phyloP scores from a whole-genome alignment of 2,797 vertebrate genomes.

The Cossypha dichroa region DNA sequence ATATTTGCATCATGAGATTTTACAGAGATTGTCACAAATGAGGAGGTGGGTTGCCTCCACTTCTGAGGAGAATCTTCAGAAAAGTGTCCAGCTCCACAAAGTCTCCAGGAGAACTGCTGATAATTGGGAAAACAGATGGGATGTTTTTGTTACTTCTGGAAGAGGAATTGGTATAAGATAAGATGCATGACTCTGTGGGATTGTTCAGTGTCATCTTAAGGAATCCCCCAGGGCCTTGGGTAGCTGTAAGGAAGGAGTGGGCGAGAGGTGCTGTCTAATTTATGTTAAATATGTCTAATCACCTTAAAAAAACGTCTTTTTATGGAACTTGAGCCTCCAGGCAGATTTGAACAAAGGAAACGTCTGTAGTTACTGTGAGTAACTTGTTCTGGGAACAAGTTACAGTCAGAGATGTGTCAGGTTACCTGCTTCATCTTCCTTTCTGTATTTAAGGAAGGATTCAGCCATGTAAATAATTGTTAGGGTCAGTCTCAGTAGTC shows the following conservation, averaged over 20 bases:
- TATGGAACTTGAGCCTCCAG: neutral
- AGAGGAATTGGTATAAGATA: neutral
- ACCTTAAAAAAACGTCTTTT: neutral
- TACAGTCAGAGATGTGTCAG: neutral
- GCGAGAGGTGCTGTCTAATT: conserved; percentile 20
- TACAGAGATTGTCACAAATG: neutral
- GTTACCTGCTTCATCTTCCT: neutral
- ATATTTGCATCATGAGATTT: neutral
- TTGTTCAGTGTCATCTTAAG: neutral
- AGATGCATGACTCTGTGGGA: neutral
- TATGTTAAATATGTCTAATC: conserved; percentile 5
- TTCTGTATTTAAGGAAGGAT: neutral
- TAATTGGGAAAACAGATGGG: neutral
- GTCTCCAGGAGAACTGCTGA: neutral
- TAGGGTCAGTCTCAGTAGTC: neutral
- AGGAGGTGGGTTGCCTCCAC: neutral
- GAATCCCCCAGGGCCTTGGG: neutral
- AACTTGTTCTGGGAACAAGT: neutral
- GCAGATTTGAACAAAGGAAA: conserved; percentile 5
- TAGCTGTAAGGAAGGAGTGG: conserved; percentile 9
- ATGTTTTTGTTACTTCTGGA: neutral
- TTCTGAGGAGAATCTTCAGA: neutral
- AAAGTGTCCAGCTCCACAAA: neutral
- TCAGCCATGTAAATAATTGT: neutral
- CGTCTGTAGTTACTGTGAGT: neutral